phyloP scores from a whole-genome alignment of 2,113 vertebrate species.

The Acanthochromis polyacanthus region DNA sequence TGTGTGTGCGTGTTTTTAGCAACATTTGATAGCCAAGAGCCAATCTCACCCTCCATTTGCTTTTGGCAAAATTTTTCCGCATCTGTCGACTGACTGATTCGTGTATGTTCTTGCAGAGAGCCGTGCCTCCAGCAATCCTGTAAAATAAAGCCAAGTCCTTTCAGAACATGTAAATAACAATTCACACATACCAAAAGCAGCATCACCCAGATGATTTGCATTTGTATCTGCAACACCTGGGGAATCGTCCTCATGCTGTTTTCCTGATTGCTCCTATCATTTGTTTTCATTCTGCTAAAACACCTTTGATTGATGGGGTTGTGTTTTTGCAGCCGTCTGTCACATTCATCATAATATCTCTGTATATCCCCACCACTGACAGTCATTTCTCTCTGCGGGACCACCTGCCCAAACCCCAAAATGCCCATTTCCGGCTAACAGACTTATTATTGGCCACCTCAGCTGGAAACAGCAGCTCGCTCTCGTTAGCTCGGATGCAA shows the following conservation, averaged over 20 bases:
- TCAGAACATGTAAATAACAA: constrained; percentile 18
- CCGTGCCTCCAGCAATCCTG: constrained; percentile 98
- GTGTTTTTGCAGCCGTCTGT: constrained; percentile 19
- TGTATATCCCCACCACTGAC: constrained; percentile 42
- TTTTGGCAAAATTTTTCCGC: constrained; percentile 98
- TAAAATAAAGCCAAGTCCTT: constrained; percentile 45
- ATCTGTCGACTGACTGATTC: constrained; percentile 99
- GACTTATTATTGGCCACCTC: constrained; percentile 44
- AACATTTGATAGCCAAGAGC: not conserved
- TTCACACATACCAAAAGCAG: constrained; percentile 24
- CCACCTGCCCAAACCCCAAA: constrained; percentile 55
- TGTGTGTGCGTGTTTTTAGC: not conserved
- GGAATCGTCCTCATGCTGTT: constrained; percentile 19
- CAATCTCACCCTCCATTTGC: constrained; percentile 94
- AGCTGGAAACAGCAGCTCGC: constrained; percentile 40
- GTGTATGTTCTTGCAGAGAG: constrained; percentile 97
- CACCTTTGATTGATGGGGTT: constrained; percentile 20
- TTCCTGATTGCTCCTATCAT: constrained; percentile 31
- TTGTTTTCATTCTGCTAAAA: constrained; percentile 42
- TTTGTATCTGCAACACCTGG: constrained; percentile 1
- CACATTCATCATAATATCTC: constrained; percentile 64
- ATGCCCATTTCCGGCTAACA: constrained; percentile 59
- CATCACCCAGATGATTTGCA: not conserved
- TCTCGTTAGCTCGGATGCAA: constrained; percentile 56
- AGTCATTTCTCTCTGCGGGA: constrained; percentile 60